Evolutionary conservation across 2,797 vertebrate genomes (phyloP), one percentile per base, ranked within the genome.

Genomic region (Pelochelys cantorii): DNA sequence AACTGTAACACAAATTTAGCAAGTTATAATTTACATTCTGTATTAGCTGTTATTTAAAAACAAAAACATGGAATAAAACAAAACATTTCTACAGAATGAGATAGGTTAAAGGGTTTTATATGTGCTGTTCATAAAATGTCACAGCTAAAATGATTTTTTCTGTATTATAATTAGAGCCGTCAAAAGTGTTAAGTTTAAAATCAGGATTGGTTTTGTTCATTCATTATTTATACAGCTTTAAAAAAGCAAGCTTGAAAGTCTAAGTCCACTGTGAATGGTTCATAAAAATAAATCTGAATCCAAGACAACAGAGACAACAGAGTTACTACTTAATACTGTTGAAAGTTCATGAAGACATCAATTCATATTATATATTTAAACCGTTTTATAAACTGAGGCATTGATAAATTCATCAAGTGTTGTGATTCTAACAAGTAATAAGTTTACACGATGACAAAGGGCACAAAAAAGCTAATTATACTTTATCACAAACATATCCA

Each of bases 251-350:
- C 57, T 84, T 92, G 82, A 89, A 93, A 83, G 23, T 84, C 84
- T 89, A 53, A 53, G 85, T 78, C 42, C 53, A 81, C 74, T 29
- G 87, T 75, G 53, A 93, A 92, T 62, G 34, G 62, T 60, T 94
- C 90, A 95, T 82, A 81, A 95, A 75, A 34, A 92, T 83, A 59
- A 91, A 94, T 95, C 54, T 90, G 85, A 94, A 95, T 79, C 71
- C 85, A 71, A 81, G 84, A 85, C 55, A 84, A 83, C 23, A 12
- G 29, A 85, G 85, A 53, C 87, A 52, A 89, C 84, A 3, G 18
- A 93, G 84, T 84, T 37, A 71, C 53, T 55, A 91, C 62, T 48
- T 88, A 62, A 89, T 57, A 90, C 71, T 77, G 86, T 31, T 15
- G 78, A 54, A 60, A 85, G 94, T 90, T 94, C 83, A 77, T 84